phyloP scores from a whole-genome alignment of 2,113 vertebrate species.

The Semnornis frantzii region DNA sequence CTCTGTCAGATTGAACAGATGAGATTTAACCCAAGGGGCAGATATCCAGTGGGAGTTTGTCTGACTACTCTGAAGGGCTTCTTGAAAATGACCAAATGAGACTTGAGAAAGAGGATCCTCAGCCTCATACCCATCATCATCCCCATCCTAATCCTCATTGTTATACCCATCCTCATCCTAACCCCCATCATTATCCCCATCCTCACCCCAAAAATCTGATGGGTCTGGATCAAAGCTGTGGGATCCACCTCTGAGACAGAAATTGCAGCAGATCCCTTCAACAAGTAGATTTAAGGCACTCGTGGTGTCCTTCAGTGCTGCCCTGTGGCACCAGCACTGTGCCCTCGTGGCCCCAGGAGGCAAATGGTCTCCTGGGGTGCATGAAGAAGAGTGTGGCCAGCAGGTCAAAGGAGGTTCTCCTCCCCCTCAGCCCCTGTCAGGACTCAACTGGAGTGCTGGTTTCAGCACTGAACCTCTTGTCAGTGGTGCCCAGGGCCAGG shows the following conservation, averaged over 20 bases:
- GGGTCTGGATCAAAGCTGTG: background rate
- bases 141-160: no score
- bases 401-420: no score
- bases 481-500: no score
- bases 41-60: background rate
- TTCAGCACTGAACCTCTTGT: no score
- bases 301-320: background rate
- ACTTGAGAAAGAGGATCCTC: background rate
- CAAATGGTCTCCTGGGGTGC: no score
- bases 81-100: background rate
- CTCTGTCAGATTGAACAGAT: background rate
- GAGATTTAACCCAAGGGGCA: background rate
- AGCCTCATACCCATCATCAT: background rate
- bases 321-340: background rate
- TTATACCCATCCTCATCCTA: no score
- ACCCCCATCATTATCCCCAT: no score
- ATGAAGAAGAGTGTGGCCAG: no score
- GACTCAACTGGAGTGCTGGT: no score
- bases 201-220: background rate
- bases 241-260: background rate
- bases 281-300: background rate
- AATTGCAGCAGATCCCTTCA: background rate
- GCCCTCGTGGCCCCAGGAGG: no score
- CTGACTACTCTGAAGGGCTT: background rate
- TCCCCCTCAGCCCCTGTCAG: no score